phyloP scores from a whole-genome alignment of 2,113 vertebrate species.

The Sinocyclocheilus rhinocerous region DNA sequence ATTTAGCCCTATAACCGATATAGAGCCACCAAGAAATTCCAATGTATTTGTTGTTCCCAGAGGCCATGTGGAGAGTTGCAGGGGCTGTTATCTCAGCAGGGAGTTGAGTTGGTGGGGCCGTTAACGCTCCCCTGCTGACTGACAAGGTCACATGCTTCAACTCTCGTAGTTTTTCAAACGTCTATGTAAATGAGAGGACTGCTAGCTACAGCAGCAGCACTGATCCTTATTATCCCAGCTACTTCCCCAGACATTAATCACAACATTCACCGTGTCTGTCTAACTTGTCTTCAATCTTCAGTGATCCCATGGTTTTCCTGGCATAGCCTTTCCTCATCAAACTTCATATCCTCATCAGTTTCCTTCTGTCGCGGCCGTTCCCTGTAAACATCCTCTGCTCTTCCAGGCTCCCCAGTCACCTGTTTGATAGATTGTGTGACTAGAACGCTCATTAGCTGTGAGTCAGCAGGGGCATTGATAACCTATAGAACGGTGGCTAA shows the following conservation, averaged over 20 bases:
- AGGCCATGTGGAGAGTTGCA: neutral
- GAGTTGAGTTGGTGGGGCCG: neutral
- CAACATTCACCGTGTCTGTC: neutral
- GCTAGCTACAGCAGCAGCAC: neutral
- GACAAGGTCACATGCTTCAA: neutral
- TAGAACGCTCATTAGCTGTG: slow-evolving; percentile 36
- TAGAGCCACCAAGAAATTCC: neutral
- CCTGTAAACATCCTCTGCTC: slow-evolving; percentile 26
- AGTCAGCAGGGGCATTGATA: slow-evolving; percentile 41
- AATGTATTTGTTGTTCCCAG: slow-evolving; percentile 1
- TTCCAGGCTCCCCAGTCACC: slow-evolving; percentile 24
- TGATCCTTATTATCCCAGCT: neutral
- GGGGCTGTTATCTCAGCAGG: slow-evolving; percentile 16
- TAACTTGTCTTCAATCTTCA: slow-evolving; percentile 8
- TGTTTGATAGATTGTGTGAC: slow-evolving; percentile 35
- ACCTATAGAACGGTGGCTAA: slow-evolving; percentile 37
- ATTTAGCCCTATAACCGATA: neutral
- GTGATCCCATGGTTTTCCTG: slow-evolving; percentile 2
- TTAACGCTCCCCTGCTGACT: slow-evolving; percentile 12
- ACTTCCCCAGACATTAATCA: neutral
- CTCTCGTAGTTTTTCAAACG: neutral
- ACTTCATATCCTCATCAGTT: neutral
- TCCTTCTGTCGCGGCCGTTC: neutral
- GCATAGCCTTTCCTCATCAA: slow-evolving; percentile 15
- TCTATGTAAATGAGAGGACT: neutral